A percentile compares a stretch with the other conserved stretches of the same genome.
Evolutionary conservation across 2,797 vertebrate species (phyloP).

Genomic region (Kryptopterus vitreolus): DNA sequence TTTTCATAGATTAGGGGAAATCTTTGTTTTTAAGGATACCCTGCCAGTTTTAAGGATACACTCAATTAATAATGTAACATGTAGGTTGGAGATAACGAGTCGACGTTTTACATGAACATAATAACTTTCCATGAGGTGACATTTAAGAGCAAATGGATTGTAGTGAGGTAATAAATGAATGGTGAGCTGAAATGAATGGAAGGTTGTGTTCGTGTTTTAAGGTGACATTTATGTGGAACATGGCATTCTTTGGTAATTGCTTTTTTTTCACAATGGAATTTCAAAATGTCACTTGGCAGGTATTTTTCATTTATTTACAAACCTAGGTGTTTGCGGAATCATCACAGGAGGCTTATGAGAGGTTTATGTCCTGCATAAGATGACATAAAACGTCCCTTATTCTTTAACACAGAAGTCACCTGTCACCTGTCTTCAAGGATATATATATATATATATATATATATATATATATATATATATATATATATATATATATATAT

Average conservation of each 20-base stretch:
- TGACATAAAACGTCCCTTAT: too few relatives aligned
- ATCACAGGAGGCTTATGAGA: neutral
- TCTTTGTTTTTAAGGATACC: neutral
- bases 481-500: too few relatives aligned
- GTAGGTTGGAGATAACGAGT: neutral
- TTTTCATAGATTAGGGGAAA: neutral
- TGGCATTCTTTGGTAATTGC: neutral
- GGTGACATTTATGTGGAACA: constrained; percentile 27
- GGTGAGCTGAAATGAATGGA: neutral
- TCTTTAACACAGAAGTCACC: too few relatives aligned
- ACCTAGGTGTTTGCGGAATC: neutral
- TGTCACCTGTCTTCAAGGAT: too few relatives aligned
- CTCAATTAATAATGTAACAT: too few relatives aligned
- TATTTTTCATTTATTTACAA: neutral
- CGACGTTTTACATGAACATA: neutral
- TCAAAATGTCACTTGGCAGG: constrained; percentile 9
- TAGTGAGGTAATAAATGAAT: constrained; percentile 18
- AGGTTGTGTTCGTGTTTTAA: neutral
- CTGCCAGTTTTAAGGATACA: too few relatives aligned
- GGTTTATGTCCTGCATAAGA: neutral
- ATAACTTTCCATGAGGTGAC: constrained; percentile 25
- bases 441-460: too few relatives aligned
- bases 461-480: too few relatives aligned
- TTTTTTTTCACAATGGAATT: constrained; percentile 18
- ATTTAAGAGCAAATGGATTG: constrained; percentile 24